A percentile compares a stretch with the other conserved stretches of the same genome.
These are phyloP conservation scores for Emydura subglobosa DNA, from an alignment of 2,113 vertebrate species.

Conservation along the genomic window DNA sequence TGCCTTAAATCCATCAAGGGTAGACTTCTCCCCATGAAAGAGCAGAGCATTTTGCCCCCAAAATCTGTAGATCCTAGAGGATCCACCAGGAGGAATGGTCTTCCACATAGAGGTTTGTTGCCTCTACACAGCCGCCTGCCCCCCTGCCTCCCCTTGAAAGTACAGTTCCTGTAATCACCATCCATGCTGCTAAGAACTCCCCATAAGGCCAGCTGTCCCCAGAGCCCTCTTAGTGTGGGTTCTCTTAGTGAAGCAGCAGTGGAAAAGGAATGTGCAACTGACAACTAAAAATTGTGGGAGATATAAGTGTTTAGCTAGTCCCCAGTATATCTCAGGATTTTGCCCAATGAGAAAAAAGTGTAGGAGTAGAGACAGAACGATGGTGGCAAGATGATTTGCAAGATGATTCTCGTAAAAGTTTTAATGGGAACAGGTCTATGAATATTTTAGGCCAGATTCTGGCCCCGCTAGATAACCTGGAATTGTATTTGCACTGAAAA, in stretches of 20 bases:
- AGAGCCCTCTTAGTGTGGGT: background rate
- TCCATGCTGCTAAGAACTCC: background rate
- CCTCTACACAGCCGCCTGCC: background rate
- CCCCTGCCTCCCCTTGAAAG: background rate
- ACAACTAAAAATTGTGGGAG: background rate
- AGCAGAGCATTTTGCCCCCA: background rate
- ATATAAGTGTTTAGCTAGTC: background rate
- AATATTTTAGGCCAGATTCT: background rate
- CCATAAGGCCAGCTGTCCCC: background rate
- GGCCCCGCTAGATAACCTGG: background rate
- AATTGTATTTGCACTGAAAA: background rate
- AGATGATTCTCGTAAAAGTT: background rate
- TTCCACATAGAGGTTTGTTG: background rate
- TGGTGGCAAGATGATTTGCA: background rate
- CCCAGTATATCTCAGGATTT: background rate
- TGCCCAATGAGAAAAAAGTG: background rate
- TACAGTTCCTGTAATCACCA: background rate
- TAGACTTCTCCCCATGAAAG: background rate
- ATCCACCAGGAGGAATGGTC: background rate
- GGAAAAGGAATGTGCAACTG: background rate
- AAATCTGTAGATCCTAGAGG: background rate
- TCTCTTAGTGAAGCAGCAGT: rapidly evolving
- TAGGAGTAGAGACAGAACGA: background rate
- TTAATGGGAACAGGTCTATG: background rate
- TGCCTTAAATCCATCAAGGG: background rate